These are phyloP conservation scores for Malurus leucopterus DNA, from an alignment of 2,797 vertebrate genomes.

Conservation along the genomic window DNA sequence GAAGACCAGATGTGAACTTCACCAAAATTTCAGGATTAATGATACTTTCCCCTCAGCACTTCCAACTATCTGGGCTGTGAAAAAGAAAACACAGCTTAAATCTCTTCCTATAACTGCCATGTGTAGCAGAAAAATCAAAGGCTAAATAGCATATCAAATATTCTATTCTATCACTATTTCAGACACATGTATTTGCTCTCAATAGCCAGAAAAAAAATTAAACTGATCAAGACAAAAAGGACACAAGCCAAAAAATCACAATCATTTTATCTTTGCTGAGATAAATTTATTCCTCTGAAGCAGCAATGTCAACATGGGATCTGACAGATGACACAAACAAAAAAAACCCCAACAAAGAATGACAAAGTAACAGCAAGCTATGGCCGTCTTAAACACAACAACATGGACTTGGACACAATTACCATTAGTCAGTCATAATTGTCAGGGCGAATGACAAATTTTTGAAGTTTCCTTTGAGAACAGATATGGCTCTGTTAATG, in stretches of 20 bases:
- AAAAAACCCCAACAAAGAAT: background rate
- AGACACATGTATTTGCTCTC: background rate
- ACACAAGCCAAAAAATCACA: background rate
- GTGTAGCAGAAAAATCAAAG: background rate
- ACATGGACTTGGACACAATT: accelerated
- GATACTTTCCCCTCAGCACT: background rate
- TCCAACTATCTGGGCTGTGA: background rate
- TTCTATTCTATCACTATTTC: background rate
- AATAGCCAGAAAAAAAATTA: background rate
- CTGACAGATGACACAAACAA: background rate
- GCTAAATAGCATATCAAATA: background rate
- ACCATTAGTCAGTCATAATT: background rate
- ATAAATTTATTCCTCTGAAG: background rate
- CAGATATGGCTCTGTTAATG: background rate
- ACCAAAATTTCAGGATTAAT: background rate
- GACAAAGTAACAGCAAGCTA: background rate
- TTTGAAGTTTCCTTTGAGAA: background rate
- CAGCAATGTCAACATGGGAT: background rate
- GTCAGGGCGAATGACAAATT: background rate
- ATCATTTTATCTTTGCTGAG: background rate
- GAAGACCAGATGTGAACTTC: background rate
- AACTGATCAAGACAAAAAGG: background rate
- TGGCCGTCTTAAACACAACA: background rate
- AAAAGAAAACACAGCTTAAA: background rate
- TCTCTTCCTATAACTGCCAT: background rate